phyloP scores from a whole-genome alignment of 2,888 invertebrate genomes.

The Eupithecia inturbata region DNA sequence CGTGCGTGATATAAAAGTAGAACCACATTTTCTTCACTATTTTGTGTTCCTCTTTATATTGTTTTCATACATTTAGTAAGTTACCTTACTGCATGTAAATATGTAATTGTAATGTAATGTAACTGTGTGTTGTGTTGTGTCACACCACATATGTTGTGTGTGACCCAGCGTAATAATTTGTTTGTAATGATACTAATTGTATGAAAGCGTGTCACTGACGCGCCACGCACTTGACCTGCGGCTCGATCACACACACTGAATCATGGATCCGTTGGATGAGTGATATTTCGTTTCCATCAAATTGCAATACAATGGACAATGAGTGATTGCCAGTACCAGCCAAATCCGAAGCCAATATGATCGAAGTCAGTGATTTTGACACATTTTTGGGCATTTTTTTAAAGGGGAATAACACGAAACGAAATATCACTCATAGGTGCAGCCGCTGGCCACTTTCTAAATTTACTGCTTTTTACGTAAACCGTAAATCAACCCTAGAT shows the following conservation, averaged over 20 bases:
- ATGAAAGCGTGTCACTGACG: background rate
- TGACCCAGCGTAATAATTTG: background rate
- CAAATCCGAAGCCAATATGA: background rate
- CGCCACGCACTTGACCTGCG: background rate
- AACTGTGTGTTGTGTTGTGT: too few species aligned
- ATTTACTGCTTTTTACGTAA: background rate
- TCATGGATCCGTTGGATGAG: background rate
- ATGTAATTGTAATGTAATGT: too few species aligned
- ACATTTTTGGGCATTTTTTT: background rate
- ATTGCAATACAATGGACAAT: background rate
- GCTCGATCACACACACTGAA: background rate
- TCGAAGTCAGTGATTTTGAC: background rate
- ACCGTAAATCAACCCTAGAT: slow-evolving; percentile 8
- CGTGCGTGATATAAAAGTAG: background rate
- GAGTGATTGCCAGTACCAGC: background rate
- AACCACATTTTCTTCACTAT: too few species aligned
- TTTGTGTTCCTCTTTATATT: too few species aligned
- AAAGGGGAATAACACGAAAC: background rate
- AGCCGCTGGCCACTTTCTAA: too few species aligned
- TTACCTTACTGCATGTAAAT: too few species aligned
- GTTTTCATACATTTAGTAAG: background rate
- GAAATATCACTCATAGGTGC: background rate
- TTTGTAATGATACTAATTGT: background rate
- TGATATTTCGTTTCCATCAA: too few species aligned
- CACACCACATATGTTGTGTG: too few species aligned